phyloP scores from a whole-genome alignment of 2,113 vertebrate genomes.

The Nanger granti region DNA sequence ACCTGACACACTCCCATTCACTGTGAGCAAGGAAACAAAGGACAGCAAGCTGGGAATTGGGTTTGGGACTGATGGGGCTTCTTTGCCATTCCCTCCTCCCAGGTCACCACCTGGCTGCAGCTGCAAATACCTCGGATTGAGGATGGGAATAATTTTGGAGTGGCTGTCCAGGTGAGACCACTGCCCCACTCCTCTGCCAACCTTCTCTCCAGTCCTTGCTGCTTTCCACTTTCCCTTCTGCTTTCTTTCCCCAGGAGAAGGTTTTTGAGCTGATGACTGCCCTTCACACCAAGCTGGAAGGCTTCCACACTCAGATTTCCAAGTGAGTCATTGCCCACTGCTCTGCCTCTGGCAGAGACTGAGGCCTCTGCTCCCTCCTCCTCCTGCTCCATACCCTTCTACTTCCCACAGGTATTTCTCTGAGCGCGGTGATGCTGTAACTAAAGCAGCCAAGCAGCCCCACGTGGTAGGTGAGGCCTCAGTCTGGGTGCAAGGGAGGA shows the following conservation, averaged over 20 bases:
- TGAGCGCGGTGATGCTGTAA: constrained; percentile 89
- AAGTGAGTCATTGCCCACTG: constrained; percentile 79
- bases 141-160: constrained; percentile 94
- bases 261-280: constrained; percentile 90
- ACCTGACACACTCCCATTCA: background rate
- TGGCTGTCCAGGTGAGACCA: constrained; percentile 86
- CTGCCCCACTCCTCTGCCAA: background rate
- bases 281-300: constrained; percentile 89
- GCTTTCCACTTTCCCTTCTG: background rate
- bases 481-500: background rate
- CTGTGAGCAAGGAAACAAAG: background rate
- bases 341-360: background rate
- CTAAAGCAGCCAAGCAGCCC: constrained; percentile 87
- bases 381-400: background rate
- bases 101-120: constrained; percentile 92
- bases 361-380: background rate
- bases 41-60: background rate
- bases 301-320: constrained; percentile 88
- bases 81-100: background rate
- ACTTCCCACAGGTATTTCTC: constrained; percentile 83
- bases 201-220: background rate
- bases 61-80: background rate
- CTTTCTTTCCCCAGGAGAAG: constrained; percentile 82
- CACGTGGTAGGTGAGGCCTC: constrained; percentile 84
- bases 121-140: constrained; percentile 91